Evolutionary conservation across 2,797 vertebrate genomes (phyloP), one percentile per base, ranked within the genome.

Genomic region (Peromyscus nudipes): DNA sequence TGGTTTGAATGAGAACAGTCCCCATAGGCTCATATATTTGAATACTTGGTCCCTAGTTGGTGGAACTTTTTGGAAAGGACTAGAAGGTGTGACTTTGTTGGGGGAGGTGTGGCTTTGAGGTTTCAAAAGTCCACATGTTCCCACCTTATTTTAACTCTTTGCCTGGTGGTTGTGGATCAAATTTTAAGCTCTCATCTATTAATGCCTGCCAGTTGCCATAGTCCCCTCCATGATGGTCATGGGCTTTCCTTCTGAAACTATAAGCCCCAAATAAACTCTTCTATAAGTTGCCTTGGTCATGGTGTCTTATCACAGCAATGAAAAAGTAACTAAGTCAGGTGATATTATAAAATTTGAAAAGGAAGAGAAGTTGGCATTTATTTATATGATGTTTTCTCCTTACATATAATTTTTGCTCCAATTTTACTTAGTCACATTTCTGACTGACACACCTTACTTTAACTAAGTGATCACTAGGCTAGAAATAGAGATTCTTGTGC

Each of bases 401-500:
- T 55, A 77, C 37, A 77, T 89, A 57, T 82, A 69, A 83, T 73
- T 88, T 91, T 93, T 86, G 62, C 37, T 88, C 40, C 27, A 17
- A n/a, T 89, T 60, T 92, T 92, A 80, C n/a, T 76, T 76, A 85
- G 84, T 40, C 23, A 83, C 52, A 75, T 89, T 69, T 96, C 34
- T 91, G 64, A 52, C 49, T 69, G 82, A 92, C 57, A 52, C 75
- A 49, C 31, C 49, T 67, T 64, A 7, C 75, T 97, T 90, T 89
- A 93, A 89, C 29, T 88, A 91, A 93, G 34, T 83, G 69, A 95
- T 92, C 79, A 17, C 1, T 86, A 91, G 16, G 81, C 64, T 96
- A 75, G 89, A 94, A 95, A 85, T 71, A 62, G 79, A 96, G 73
- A 69, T 65, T 92, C 29, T 87, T 81, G 49, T 52, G 80, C 57